Base-by-base conservation (phyloP, 2,888 invertebrate genomes). In the Epsilonema sp. region DNA sequence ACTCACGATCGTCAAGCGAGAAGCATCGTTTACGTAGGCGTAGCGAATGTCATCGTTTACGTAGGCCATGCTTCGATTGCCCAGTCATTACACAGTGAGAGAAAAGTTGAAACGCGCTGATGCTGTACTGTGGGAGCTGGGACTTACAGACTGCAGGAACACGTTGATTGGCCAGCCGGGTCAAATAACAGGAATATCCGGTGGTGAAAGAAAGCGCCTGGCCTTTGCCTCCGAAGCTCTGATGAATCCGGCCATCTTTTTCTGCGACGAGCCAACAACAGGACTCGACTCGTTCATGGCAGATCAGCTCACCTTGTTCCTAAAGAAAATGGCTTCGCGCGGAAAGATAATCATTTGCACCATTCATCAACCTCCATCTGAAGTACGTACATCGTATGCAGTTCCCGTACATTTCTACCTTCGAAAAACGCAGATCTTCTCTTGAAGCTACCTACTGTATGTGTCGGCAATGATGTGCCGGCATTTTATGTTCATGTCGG, bases 261-360 rank as follows among this genome's bases (percentile, higher is more conserved):
- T 92, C 64, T 90, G 89, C 65, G 92, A 92, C 61, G 92, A 92
- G 62, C 90, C 90, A 0, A 92, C 92, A 0, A 87, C 87, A 0
- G 89, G 89, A 1, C 70, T 92, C 49, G 90, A 92, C 67, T 85
- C 89, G 0, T 89, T 82, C 60, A 89, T 89, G 84, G 89, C 90
- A 0, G 78, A 82, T 62, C 87, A 82, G 66, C 83, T 89, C 1
- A 77, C 85, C 19, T 31, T 31, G 31, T 31, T 31, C 31, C 16
- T 31, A 16, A 8, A 31, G 16, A 31, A 31, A 31, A 31, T 64
- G 58, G 58, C 63, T 3, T 26, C 50, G 16, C 56, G 54, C 42
- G 64, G 64, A 2, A 55, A 58, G 26, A 63, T 63, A 1, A 58
- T 66, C 23, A 40, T 66, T 26, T 64, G 64, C 51, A 65, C 65